Evolutionary conservation across 2,888 invertebrate genomes (phyloP), one percentile per base, ranked within the genome.

Genomic region (Stratiomys singularior): DNA sequence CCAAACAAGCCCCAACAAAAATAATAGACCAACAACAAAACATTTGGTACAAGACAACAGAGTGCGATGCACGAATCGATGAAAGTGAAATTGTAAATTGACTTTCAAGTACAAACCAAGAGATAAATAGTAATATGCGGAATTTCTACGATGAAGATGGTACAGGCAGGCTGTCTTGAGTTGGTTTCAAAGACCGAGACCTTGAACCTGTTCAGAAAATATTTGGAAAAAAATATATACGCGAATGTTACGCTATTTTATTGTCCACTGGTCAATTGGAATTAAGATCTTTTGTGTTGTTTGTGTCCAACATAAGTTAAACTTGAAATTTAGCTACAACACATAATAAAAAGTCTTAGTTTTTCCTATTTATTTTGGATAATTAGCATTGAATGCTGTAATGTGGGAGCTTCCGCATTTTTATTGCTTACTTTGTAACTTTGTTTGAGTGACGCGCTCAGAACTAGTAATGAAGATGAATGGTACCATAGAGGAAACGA

Each of bases 161-260:
- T 23, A 28, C 28, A 25, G 9, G 11, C 4, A 52, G 15, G 25
- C 46, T 58, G 56, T 27, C 18, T 15, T 15, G 15, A 52, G 52
- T 52, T 13, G 15, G 52, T 52, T 64, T 76, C 56, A 27, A 52
- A 25, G 78, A 44, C 27, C 76, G 66, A 66, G 74, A 56, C 76
- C 74, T 78, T 78, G 78, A 78, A 78, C 78, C 52, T 78, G 52
- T 52, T 4, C 52, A 52, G 7, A 15, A 52, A 52, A 52, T 52
- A 4, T 52, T 52, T 52, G 18, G 15, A 52, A 5, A 44, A 11
- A 9, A 44, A 52, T 52, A 13, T 52, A 13, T 13, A 52, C 15
- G 15, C 5, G 18, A 52, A 18, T 18, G 7, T 52, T 52, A 5
- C 46, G 46, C 46, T 18, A 5, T 52, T 52, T 52, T 0, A 13